These are phyloP conservation scores for Bradynema listronoti DNA, from an alignment of 1,140 invertebrate species.

Conservation along the genomic window DNA sequence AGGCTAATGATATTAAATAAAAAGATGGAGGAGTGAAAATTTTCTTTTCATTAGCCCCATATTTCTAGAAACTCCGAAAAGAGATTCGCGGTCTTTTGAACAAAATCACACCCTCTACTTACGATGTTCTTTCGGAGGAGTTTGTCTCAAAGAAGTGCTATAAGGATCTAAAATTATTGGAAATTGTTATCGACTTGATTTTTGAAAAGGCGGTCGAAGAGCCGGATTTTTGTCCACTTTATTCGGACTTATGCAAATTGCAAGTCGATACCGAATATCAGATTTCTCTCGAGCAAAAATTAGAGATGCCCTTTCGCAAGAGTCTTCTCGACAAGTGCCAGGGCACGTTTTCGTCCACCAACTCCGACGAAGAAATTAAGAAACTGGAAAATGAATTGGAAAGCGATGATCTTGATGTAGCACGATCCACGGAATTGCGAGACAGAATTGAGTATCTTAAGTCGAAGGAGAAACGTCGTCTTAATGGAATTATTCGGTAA, in stretches of 20 bases:
- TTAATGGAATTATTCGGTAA: conserved; percentile 25
- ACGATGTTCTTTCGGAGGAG: conserved; percentile 38
- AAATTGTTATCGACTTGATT: conserved; percentile 34
- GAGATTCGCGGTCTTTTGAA: conserved; percentile 47
- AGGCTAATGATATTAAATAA: background rate
- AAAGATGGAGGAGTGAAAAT: background rate
- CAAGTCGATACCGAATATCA: conserved; percentile 34
- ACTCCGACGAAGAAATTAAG: conserved; percentile 24
- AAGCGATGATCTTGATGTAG: conserved; percentile 13
- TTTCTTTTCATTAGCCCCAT: background rate
- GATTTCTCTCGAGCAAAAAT: background rate
- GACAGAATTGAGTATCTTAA: conserved; percentile 23
- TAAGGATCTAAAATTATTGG: conserved; percentile 17
- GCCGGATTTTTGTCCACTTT: conserved; percentile 52
- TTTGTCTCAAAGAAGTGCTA: conserved; percentile 41
- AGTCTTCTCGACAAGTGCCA: conserved; percentile 36
- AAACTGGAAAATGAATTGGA: conserved; percentile 10
- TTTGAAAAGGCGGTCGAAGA: conserved; percentile 57
- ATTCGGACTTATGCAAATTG: conserved; percentile 48
- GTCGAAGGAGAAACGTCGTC: conserved; percentile 24
- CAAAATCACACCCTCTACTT: conserved; percentile 53
- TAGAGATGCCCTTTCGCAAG: conserved; percentile 9
- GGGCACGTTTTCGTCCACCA: conserved; percentile 28
- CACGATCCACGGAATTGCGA: background rate
- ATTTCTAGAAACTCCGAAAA: conserved; percentile 30